Percentiles rank a stretch among this genome's conserved stretches.
phyloP scores from a whole-genome alignment of 2,113 vertebrate genomes.

The Hassar affinis region DNA sequence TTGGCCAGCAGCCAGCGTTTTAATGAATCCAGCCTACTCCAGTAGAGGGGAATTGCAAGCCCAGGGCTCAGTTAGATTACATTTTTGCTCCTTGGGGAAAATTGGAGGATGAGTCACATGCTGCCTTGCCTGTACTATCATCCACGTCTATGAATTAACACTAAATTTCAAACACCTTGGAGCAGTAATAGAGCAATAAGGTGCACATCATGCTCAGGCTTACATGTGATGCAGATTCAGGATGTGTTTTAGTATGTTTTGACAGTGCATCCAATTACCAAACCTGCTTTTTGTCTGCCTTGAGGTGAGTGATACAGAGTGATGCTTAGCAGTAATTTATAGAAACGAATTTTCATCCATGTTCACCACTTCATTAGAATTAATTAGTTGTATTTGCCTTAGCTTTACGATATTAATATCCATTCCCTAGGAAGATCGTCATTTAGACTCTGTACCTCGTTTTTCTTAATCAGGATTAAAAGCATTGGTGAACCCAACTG shows the following conservation, averaged over 20 bases:
- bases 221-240: constrained; percentile 33
- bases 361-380: constrained; percentile 35
- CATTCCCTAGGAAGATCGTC: constrained; percentile 27
- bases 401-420: constrained; percentile 8
- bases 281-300: constrained; percentile 1
- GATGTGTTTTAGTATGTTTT: constrained; percentile 28
- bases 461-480: constrained; percentile 5
- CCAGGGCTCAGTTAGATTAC: constrained; percentile 77
- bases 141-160: constrained; percentile 71
- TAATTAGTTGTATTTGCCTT: constrained; percentile 33
- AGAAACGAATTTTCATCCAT: constrained; percentile 30
- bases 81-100: constrained; percentile 72
- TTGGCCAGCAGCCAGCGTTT: constrained; percentile 95
- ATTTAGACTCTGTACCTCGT: constrained; percentile 16
- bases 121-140: constrained; percentile 61
- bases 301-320: constrained; percentile 20
- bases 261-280: constrained; percentile 22
- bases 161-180: constrained; percentile 73
- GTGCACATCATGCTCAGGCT: constrained; percentile 28
- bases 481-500: background rate
- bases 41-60: constrained; percentile 84
- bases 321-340: constrained; percentile 16
- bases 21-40: constrained; percentile 98
- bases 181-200: constrained; percentile 42
- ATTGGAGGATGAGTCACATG: constrained; percentile 73